Conservation (phyloP, 2,888 invertebrate genomes). For the Cheilosia impressa region DNA sequence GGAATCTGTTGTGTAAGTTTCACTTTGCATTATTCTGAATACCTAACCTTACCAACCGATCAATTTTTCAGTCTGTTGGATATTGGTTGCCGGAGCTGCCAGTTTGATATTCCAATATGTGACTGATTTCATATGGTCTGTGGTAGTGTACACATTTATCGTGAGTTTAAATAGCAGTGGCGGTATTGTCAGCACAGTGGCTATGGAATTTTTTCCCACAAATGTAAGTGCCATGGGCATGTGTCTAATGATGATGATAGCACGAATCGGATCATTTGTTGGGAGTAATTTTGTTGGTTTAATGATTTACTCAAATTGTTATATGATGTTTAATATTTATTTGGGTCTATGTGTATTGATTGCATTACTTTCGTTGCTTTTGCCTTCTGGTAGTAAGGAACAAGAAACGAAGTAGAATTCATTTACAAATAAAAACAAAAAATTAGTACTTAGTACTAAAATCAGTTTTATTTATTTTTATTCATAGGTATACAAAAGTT, state of each 20-base stretch:
- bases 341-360: slow-evolving; percentile 27
- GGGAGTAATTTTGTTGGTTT: slow-evolving; percentile 76
- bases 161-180: slow-evolving; percentile 85
- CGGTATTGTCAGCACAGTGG: slow-evolving; percentile 84
- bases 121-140: slow-evolving; percentile 8
- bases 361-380: not conserved
- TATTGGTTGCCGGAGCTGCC: slow-evolving; percentile 5
- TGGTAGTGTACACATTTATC: not conserved
- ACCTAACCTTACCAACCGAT: not conserved
- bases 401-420: not conserved
- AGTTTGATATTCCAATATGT: not conserved
- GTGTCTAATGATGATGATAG: slow-evolving; percentile 75
- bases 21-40: not conserved
- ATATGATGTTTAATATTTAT: slow-evolving; percentile 46
- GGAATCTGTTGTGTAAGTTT: slow-evolving; percentile 4
- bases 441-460: no score
- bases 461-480: no score
- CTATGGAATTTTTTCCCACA: slow-evolving; percentile 85
- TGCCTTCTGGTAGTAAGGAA: not conserved
- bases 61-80: slow-evolving; percentile 18
- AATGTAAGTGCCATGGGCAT: slow-evolving; percentile 79
- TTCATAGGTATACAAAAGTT: no score
- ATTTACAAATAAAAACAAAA: not conserved
- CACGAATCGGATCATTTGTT: slow-evolving; percentile 74
- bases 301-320: slow-evolving; percentile 61